phyloP scores from a whole-genome alignment of 1,140 invertebrate genomes.

The Nasonia longicornis region DNA sequence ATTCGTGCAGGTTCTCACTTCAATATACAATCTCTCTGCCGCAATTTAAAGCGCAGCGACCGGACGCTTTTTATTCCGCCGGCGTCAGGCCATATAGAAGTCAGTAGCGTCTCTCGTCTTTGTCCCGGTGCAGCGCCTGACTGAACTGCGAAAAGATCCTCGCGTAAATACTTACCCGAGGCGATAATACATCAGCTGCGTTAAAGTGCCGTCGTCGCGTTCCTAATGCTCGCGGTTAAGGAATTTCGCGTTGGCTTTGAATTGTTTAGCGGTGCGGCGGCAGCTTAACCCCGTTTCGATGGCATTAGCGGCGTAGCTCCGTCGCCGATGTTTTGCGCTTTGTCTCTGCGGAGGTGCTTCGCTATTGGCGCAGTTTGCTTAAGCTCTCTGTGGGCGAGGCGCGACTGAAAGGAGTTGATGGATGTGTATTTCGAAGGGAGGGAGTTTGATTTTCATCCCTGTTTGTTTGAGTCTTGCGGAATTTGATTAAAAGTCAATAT shows the following conservation, averaged over 20 bases:
- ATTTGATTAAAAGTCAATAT: too few species aligned
- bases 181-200: background rate
- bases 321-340: background rate
- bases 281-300: background rate
- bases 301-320: background rate
- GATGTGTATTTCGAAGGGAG: background rate
- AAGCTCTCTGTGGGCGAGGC: background rate
- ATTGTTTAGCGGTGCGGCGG: constrained; percentile 18
- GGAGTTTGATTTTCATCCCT: too few species aligned
- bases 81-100: background rate
- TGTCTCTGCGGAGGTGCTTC: background rate
- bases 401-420: background rate
- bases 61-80: constrained; percentile 1
- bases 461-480: too few species aligned
- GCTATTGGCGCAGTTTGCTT: background rate
- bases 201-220: constrained; percentile 20
- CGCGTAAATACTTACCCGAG: background rate
- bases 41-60: constrained; percentile 13
- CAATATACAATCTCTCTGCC: background rate
- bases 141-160: constrained; percentile 11
- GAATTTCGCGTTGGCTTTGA: constrained; percentile 8
- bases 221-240: background rate
- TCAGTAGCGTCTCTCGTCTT: constrained; percentile 3
- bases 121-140: constrained; percentile 4
- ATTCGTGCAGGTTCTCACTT: background rate